phyloP scores from a whole-genome alignment of 2,113 vertebrate species.

The Hypanus sabinus region DNA sequence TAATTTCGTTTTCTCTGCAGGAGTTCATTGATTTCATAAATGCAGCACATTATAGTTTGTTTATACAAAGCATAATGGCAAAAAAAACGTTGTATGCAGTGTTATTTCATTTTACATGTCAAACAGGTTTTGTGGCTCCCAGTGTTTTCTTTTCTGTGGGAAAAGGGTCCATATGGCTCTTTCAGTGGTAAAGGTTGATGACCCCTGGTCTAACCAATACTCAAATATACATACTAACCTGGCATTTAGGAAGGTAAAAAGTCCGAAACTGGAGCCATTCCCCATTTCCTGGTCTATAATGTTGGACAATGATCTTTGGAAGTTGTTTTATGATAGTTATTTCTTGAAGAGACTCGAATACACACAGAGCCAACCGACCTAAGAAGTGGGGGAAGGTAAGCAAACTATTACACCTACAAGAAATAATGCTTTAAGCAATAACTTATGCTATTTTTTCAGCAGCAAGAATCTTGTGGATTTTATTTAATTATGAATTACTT shows the following conservation, averaged over 20 bases:
- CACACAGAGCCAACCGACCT: conserved; percentile 59
- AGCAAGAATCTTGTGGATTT: background rate
- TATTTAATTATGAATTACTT: background rate
- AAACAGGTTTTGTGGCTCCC: too few species aligned
- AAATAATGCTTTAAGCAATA: background rate
- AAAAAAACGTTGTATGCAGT: too few species aligned
- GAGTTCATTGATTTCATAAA: too few species aligned
- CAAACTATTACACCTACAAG: background rate
- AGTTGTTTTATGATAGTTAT: conserved; percentile 44
- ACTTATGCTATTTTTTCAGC: background rate
- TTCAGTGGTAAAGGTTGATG: too few species aligned
- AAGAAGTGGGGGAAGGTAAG: background rate
- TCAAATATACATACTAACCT: conserved; percentile 57
- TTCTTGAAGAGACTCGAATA: conserved; percentile 55
- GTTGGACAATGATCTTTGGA: conserved; percentile 50
- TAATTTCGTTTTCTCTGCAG: too few species aligned
- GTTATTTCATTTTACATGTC: too few species aligned
- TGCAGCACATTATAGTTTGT: too few species aligned
- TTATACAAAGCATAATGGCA: too few species aligned
- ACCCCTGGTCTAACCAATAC: too few species aligned
- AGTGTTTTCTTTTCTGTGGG: too few species aligned
- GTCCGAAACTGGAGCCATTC: conserved; percentile 73
- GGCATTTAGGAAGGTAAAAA: conserved; percentile 71
- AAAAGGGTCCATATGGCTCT: too few species aligned
- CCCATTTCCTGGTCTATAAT: conserved; percentile 50